Evolutionary conservation across 2,888 invertebrate genomes (phyloP), one percentile per base, ranked within the genome.

Genomic region (Acronicta leporina): DNA sequence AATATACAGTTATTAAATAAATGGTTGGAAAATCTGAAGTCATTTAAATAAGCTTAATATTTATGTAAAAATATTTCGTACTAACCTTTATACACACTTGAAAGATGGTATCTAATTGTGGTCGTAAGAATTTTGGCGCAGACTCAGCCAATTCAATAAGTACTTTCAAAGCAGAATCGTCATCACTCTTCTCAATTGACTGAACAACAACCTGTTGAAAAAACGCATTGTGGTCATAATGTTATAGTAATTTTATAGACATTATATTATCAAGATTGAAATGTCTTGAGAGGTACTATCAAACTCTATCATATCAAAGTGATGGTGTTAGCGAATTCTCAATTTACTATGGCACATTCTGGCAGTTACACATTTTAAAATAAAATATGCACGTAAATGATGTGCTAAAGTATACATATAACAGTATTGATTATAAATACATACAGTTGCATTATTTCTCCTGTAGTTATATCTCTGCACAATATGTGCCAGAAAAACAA

Each of bases 141-240:
- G 97, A 96, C 91, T 99, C 99, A 0, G 99, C 98, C 82, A 99
- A 92, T 83, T 99, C 99, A 71, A 99, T 98, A 41, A 99, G 95
- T 73, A 98, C 96, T 92, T 99, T 99, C 33, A 99, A 91, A 35
- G 99, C 95, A 30, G 98, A 96, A 86, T 99, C 99, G 85, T 99
- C 99, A 27, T 98, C 97, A 76, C 96, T 96, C 68, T 96, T 96
- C 77, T 97, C 97, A 55, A 98, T 96, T 72, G 98, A 98, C 85
- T 97, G 97, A 20, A 97, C 97, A 43, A 97, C 95, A 48, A 97
- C 96, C 95, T 96, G 85, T 33, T 58, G n/a, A 48, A 73, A 59
- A 47, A 51, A 33, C 33, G 42, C 13, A 45, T 11, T n/a, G 5
- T 15, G 6, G 25, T n/a, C 25, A 35, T 7, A 5, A 2, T 13